Conservation (phyloP, 1,140 invertebrate species). For the Magallana angulata region DNA sequence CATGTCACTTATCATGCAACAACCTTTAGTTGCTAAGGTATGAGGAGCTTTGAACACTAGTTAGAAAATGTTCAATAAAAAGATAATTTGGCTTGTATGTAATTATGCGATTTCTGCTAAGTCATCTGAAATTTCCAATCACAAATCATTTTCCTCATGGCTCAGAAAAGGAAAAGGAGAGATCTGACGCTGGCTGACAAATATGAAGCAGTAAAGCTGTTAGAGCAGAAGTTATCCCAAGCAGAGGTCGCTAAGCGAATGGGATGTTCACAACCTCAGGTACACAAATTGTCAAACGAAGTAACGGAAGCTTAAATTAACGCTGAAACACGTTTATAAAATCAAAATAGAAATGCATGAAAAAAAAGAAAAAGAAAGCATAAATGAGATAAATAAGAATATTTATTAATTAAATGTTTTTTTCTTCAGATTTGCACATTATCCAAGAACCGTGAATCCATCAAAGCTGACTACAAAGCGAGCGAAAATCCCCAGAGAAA, state of each 20-base stretch:
- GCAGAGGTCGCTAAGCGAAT: conserved; percentile 51
- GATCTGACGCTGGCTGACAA: conserved; percentile 56
- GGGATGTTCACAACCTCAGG: conserved; percentile 58
- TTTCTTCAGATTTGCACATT: conserved; percentile 1
- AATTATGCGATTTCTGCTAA: too few species aligned
- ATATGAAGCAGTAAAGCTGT: conserved; percentile 49
- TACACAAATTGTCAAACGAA: conserved; percentile 23
- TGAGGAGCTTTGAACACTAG: too few species aligned
- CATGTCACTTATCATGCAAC: too few species aligned
- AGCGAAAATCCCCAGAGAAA: conserved; percentile 55
- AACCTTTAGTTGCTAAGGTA: too few species aligned
- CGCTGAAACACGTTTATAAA: too few species aligned
- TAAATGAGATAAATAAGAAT: too few species aligned
- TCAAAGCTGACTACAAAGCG: conserved; percentile 39
- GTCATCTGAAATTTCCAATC: not conserved
- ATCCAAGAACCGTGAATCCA: conserved; percentile 50
- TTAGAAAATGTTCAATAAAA: too few species aligned
- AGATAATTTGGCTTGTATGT: too few species aligned
- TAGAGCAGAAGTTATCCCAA: conserved; percentile 52
- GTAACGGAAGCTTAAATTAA: too few species aligned
- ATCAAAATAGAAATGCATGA: too few species aligned
- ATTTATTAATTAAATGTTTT: too few species aligned
- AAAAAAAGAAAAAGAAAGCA: too few species aligned
- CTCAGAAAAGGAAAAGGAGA: conserved; percentile 30
- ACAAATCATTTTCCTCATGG: not conserved